Base-by-base conservation (phyloP, 2,888 invertebrate genomes). In the Drosophila mulleri region DNA sequence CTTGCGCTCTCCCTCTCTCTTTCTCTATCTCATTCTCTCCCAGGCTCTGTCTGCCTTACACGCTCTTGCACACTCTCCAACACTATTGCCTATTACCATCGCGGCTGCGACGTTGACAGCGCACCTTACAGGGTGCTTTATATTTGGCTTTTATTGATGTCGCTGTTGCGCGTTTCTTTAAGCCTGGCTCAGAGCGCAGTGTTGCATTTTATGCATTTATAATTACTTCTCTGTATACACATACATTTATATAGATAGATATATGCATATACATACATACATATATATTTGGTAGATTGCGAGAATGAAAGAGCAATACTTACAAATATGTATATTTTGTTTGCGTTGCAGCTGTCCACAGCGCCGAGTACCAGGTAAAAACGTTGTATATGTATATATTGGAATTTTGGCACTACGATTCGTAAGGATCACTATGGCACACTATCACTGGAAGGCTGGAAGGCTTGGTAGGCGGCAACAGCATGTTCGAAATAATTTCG, bases 171-270 rank as follows among this genome's bases (percentile, higher is more conserved):
- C 54, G 68, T 61, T 58, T 32, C 70, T 48, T 66, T 72, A 72
- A 80, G 78, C 81, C 78, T 62, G 78, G 77, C 78, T 76, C 67
- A 68, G 63, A 72, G 79, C 59, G 62, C 59, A 70, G 66, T 56
- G 83, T 70, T 89, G 76, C 80, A 77, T 77, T 89, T 85, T 85
- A 84, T 84, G 84, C 88, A 85, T 88, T 84, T 84, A 89, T 84
- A 89, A 88, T 89, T 79, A 84, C 85, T 88, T 75, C 71, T 68
- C 59, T 35, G 64, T 66, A 61, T 63, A 52, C 58, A 75, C 44
- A 42, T 60, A 47, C 48, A 18, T 66, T 35, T 59, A 11, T 56
- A 20, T 14, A 37, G 2, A 12, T 35, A 35, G 9, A 37, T 11
- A 32, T 32, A 32, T 32, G 11, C 11, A 11, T 32, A 32, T 12